These are phyloP conservation scores for Carposina sasakii DNA, from an alignment of 1,140 invertebrate genomes.

Conservation along the genomic window DNA sequence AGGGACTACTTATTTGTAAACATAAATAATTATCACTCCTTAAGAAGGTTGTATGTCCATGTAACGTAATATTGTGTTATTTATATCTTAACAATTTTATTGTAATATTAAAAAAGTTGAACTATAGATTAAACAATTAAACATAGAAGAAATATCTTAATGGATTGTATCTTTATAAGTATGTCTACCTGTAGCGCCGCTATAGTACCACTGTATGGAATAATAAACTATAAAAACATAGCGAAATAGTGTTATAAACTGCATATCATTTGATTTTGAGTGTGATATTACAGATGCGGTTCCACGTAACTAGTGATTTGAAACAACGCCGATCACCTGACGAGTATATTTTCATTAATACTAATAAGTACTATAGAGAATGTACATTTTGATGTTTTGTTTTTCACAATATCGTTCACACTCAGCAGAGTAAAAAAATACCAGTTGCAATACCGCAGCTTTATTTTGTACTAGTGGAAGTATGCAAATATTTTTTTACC, in stretches of 20 bases:
- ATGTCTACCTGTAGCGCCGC: conserved; percentile 23
- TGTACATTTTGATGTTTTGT: too few species aligned
- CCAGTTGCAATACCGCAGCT: conserved; percentile 45
- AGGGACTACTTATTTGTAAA: conserved; percentile 44
- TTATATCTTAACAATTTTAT: conserved; percentile 63
- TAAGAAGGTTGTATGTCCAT: conserved; percentile 68
- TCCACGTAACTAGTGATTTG: too few species aligned
- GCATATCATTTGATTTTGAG: conserved; percentile 36
- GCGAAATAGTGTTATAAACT: conserved; percentile 27
- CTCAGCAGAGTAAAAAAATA: conserved; percentile 3
- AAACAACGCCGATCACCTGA: too few species aligned
- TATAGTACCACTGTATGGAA: conserved; percentile 19
- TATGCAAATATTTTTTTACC: conserved; percentile 69
- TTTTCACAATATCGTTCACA: too few species aligned
- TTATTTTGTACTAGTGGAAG: conserved; percentile 54
- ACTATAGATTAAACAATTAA: conserved; percentile 46
- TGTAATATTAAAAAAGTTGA: conserved; percentile 56
- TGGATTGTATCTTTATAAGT: conserved; percentile 52
- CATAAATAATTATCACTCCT: conserved; percentile 46
- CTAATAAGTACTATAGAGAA: too few species aligned
- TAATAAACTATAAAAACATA: conserved; percentile 11
- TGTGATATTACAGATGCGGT: too few species aligned
- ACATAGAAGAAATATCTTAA: conserved; percentile 52
- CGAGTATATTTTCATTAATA: too few species aligned
- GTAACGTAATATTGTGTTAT: conserved; percentile 63